phyloP scores from a whole-genome alignment of 2,797 vertebrate genomes.

The Clarias platycephalus region DNA sequence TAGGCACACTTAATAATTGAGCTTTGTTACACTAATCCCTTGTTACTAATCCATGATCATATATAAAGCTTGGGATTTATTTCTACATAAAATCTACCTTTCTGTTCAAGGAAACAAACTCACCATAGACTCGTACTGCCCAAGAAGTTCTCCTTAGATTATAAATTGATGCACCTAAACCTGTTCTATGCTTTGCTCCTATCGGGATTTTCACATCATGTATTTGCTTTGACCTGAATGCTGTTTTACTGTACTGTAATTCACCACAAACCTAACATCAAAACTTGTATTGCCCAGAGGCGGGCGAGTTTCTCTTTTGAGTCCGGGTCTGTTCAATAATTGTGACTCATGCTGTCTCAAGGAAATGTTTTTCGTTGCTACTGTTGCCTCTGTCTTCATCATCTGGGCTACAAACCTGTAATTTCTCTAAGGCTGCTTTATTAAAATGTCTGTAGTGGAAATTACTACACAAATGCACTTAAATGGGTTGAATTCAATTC shows the following conservation, averaged over 20 bases:
- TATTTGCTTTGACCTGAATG: not conserved
- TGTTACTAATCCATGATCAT: not conserved
- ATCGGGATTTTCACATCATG: not conserved
- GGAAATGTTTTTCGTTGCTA: not conserved
- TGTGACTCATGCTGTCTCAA: conserved; percentile 17
- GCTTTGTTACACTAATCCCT: not conserved
- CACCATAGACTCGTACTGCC: not conserved
- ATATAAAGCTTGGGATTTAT: not conserved
- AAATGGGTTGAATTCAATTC: not conserved
- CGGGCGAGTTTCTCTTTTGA: not conserved
- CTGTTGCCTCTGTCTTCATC: not conserved
- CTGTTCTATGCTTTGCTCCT: not conserved
- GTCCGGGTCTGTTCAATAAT: not conserved
- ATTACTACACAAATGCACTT: not conserved
- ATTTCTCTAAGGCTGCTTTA: not conserved
- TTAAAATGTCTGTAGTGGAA: not conserved
- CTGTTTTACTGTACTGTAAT: not conserved
- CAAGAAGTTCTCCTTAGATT: not conserved
- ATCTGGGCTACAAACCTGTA: not conserved
- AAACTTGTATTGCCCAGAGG: not conserved
- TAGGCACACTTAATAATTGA: no score
- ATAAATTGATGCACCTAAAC: not conserved
- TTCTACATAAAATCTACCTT: not conserved
- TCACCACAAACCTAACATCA: not conserved
- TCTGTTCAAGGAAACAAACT: not conserved